These are phyloP conservation scores for Mergus octosetaceus DNA, from an alignment of 2,797 vertebrate species.

Conservation along the genomic window DNA sequence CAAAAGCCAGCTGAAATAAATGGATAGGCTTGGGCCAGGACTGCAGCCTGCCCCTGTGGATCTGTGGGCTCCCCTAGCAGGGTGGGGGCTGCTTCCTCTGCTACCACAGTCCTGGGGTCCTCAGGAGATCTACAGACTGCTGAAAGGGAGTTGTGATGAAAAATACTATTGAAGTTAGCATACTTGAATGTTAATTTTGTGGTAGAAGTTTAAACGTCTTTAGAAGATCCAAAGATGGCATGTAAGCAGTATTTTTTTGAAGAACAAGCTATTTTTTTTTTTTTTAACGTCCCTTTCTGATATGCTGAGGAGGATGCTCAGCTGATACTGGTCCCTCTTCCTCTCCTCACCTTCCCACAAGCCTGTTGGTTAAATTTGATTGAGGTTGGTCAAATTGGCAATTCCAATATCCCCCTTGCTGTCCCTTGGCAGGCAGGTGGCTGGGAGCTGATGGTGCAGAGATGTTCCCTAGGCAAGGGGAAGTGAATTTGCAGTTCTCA, in stretches of 20 bases:
- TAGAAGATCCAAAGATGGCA: not conserved
- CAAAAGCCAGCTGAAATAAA: not conserved
- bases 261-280: not conserved
- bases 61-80: not conserved
- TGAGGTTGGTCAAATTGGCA: not conserved
- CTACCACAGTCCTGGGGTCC: not conserved
- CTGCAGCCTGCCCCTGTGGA: not conserved
- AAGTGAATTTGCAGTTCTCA: not conserved
- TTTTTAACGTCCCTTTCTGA: not conserved
- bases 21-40: not conserved
- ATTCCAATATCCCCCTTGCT: not conserved
- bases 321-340: not conserved
- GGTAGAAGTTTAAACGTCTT: not conserved
- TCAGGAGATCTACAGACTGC: not conserved
- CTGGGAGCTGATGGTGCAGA: not conserved
- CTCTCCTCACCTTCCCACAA: not conserved
- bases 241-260: not conserved
- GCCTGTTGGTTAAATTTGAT: not conserved
- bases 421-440: not conserved
- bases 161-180: not conserved
- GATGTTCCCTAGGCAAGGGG: not conserved
- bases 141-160: not conserved
- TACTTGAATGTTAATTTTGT: not conserved
- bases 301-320: not conserved
- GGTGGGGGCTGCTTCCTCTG: fast-evolving